phyloP scores from a whole-genome alignment of 2,888 invertebrate species.

The Allophyes oxyacanthae region DNA sequence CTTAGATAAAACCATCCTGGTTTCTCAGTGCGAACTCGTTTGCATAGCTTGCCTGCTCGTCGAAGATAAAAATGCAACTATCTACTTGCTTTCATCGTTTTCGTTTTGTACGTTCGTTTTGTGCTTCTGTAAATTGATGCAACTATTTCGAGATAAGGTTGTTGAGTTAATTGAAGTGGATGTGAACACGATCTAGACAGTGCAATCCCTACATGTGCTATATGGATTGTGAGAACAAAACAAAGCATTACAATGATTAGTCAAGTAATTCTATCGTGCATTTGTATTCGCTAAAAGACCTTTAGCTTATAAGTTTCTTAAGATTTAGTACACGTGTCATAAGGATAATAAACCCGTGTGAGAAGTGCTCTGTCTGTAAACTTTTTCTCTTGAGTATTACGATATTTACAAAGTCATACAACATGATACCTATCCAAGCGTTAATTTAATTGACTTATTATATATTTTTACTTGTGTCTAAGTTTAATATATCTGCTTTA shows the following conservation, averaged over 20 bases:
- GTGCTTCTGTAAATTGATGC: conserved; percentile 48
- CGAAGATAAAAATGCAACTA: conserved; percentile 72
- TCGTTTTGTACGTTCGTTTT: conserved; percentile 47
- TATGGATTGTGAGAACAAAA: conserved; percentile 10
- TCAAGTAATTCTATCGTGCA: not conserved
- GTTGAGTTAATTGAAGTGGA: conserved; percentile 33
- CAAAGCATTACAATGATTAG: conserved; percentile 11
- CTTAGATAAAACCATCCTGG: conserved; percentile 68
- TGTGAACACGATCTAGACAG: conserved; percentile 28
- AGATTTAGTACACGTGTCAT: no score
- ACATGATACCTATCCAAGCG: no score
- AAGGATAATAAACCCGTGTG: no score
- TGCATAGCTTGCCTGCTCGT: conserved; percentile 65
- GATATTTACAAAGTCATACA: no score
- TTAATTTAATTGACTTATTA: no score
- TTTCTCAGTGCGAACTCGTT: conserved; percentile 71
- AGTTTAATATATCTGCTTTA: no score
- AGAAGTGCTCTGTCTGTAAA: not conserved
- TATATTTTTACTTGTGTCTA: no score
- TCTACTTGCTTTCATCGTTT: conserved; percentile 61
- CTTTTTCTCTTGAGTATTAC: no score
- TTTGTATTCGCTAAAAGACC: not conserved
- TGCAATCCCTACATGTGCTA: conserved; percentile 6
- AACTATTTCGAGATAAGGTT: conserved; percentile 43
- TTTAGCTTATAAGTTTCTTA: no score